Conservation (phyloP, 53 echinoderm and acorn worm genomes). For the Echinometra lucunter region DNA sequence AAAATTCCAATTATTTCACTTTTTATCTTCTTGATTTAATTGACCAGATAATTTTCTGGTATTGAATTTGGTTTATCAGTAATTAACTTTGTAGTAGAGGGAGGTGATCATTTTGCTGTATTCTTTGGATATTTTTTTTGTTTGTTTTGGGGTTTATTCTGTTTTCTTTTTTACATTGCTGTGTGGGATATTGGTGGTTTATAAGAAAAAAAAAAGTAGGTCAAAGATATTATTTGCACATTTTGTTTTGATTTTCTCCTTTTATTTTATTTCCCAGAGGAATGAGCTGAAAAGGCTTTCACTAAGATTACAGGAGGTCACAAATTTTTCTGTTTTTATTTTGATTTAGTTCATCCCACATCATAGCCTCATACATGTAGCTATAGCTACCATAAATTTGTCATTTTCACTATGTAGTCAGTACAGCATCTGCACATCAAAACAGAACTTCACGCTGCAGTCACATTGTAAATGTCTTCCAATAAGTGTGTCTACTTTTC, state of each 20-base stretch:
- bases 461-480: not conserved
- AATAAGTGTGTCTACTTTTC: not conserved
- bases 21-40: too few relatives aligned
- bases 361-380: constrained; percentile 31
- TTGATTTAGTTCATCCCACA: constrained; percentile 11
- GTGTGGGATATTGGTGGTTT: not conserved
- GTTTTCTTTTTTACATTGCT: too few relatives aligned
- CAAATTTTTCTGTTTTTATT: constrained; percentile 6
- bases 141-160: too few relatives aligned
- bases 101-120: too few relatives aligned
- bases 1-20: too few relatives aligned
- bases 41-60: too few relatives aligned
- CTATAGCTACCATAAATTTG: not conserved
- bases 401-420: not conserved
- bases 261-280: constrained; percentile 48
- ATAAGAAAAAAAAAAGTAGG: not conserved
- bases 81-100: too few relatives aligned
- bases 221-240: constrained; percentile 1
- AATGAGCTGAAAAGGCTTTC: constrained; percentile 60
- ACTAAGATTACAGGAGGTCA: constrained; percentile 43
- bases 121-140: too few relatives aligned
- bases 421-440: constrained; percentile 31
- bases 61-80: too few relatives aligned
- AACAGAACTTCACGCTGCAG: constrained; percentile 17
- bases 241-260: constrained; percentile 24